Percentiles rank a stretch among this genome's conserved stretches.
Evolutionary conservation across 2,888 invertebrate species (phyloP).

Genomic region (Hirtodrosophila histrioides): DNA sequence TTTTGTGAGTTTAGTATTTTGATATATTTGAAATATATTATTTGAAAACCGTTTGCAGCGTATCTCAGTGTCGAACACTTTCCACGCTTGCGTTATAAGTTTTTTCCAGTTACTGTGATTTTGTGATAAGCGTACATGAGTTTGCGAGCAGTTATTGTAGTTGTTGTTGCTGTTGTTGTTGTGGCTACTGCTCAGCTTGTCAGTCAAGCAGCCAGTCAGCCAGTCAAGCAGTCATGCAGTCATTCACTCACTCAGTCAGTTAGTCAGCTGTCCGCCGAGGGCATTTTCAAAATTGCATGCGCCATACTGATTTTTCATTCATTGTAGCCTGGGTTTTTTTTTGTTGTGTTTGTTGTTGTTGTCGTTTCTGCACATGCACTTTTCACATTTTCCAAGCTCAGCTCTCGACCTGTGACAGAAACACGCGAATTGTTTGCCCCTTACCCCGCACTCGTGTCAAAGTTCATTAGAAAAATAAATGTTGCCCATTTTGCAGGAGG

Average conservation of each 20-base stretch:
- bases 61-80: constrained; percentile 11
- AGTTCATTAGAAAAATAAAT: constrained; percentile 72
- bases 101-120: constrained; percentile 33
- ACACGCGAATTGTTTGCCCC: constrained; percentile 53
- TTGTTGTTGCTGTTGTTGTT: constrained; percentile 21
- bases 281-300: constrained; percentile 74
- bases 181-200: constrained; percentile 35
- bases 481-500: constrained; percentile 9
- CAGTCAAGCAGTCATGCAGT: constrained; percentile 52
- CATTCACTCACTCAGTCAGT: constrained; percentile 48
- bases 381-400: constrained; percentile 52
- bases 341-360: constrained; percentile 20
- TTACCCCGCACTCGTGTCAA: constrained; percentile 60
- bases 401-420: constrained; percentile 66
- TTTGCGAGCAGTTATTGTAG: constrained; percentile 17
- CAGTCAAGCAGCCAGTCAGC: constrained; percentile 35
- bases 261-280: constrained; percentile 53
- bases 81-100: neutral
- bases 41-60: constrained; percentile 2
- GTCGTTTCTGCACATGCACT: constrained; percentile 45
- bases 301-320: constrained; percentile 79
- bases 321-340: constrained; percentile 68
- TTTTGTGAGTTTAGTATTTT: too few species aligned
- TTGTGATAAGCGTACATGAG: constrained; percentile 47
- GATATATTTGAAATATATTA: too few species aligned